These are phyloP conservation scores for Orbicella faveolata DNA, from an alignment of 64 coral and sea anemone genomes.

Conservation along the genomic window DNA sequence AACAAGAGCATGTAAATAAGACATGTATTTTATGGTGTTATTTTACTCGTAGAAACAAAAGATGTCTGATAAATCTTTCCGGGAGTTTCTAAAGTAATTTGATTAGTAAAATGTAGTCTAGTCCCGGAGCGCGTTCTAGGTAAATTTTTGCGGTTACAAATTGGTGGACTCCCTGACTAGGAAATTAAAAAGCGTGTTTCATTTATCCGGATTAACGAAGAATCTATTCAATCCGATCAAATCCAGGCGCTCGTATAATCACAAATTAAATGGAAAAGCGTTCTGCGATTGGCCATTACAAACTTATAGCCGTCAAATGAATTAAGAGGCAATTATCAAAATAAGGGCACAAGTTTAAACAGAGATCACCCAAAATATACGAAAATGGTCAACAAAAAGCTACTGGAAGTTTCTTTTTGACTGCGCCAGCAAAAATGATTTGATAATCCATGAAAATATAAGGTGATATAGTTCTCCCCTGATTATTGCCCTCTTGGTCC, in stretches of 20 bases:
- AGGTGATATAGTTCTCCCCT: no score
- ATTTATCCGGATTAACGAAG: background rate
- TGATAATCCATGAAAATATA: no score
- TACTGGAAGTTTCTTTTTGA: no score
- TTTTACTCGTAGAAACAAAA: conserved; percentile 6
- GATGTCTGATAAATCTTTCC: conserved; percentile 32
- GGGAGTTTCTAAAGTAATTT: conserved; percentile 1
- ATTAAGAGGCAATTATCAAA: no score
- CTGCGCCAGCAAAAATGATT: no score
- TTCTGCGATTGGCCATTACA: background rate
- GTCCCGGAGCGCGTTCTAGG: background rate
- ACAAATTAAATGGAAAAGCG: background rate
- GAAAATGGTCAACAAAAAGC: no score
- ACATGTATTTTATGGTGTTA: background rate
- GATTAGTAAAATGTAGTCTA: conserved; percentile 6
- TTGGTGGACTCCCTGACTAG: background rate
- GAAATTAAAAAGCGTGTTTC: background rate
- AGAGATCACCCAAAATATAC: no score
- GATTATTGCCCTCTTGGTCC: no score
- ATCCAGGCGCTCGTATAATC: no score
- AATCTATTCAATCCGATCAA: background rate
- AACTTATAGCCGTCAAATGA: background rate
- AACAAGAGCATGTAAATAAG: conserved; percentile 10
- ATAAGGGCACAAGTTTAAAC: no score
- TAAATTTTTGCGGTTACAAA: background rate